Evolutionary conservation across 37 sponge, comb jelly and placozoan genomes (phyloP), one percentile per base, ranked within the genome.

Genomic region (Crambe crambe): DNA sequence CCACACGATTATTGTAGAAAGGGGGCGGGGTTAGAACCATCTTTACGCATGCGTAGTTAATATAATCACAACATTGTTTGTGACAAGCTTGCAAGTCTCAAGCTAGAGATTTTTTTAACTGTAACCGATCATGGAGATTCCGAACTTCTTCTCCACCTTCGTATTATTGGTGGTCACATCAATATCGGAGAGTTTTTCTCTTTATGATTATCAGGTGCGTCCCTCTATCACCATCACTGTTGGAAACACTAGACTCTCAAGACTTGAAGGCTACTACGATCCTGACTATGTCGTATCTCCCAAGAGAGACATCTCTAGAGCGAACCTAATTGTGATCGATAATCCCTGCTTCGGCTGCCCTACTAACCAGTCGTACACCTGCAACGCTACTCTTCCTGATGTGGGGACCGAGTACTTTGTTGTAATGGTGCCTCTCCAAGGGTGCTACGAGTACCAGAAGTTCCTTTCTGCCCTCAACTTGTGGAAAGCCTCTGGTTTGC

Each of bases 401-500:
- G 5, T 17, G 66, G 35, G 31, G 10, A 65, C 10, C 12, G 6
- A 30, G 3, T 29, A 29, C 30, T 65, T 65, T 30, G 66, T 65
- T 6, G 37, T 60, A 2, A 61, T 39, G 41, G 43, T 77, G 22
- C 56, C 59, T 35, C n/a, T 20, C 15, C 37, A 23, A 31, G 66
- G 34, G 2, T 84, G 85, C 54, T 21, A 32, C 10, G 68, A 76
- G 18, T 84, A 77, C 39, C 37, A 37, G 21, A 51, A 84, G 31
- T 57, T 78, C 3, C 9, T 18, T 23, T 6, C 35, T 68, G 85
- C 85, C 2, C 70, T 70, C 15, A 23, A 60, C 1, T 17, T 69
- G 0, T 70, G 42, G 29, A 61, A 78, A 0, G 85, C 85, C 1
- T n/a, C 25, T 58, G 77, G 78, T 31, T 77, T 84, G 35, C 25